These are phyloP conservation scores for Brachionus calyciflorus DNA, from an alignment of 1,140 invertebrate species.

Conservation along the genomic window DNA sequence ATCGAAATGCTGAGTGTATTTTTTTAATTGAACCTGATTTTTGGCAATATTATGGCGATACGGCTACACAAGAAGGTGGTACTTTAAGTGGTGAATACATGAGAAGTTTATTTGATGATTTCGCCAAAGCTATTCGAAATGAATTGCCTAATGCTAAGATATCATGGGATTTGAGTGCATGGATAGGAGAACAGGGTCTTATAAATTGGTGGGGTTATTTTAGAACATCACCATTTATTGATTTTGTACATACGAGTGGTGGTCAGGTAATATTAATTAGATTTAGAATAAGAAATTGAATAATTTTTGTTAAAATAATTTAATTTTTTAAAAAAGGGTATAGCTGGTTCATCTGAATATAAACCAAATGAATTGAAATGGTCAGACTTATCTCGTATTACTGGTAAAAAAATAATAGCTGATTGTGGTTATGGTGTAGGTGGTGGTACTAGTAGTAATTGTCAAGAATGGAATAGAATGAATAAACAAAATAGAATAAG, in stretches of 20 bases:
- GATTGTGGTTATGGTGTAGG: not conserved
- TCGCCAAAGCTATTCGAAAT: not conserved
- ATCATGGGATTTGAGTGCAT: constrained; percentile 2
- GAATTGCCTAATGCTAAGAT: too few relatives aligned
- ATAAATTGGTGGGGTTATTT: not conserved
- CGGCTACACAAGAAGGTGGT: not conserved
- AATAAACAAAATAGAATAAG: not conserved
- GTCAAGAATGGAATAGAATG: not conserved
- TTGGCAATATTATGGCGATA: constrained; percentile 11
- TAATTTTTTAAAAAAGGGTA: too few relatives aligned
- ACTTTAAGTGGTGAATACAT: not conserved
- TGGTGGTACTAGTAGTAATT: not conserved
- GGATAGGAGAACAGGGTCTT: not conserved
- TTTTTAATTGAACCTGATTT: too few relatives aligned
- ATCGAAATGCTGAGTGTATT: not conserved
- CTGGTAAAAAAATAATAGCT: too few relatives aligned
- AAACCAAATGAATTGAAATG: not conserved
- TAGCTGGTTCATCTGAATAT: not conserved
- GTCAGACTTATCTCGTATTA: too few relatives aligned
- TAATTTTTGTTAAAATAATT: too few relatives aligned
- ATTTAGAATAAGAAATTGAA: too few relatives aligned
- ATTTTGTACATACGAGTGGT: constrained; percentile 21
- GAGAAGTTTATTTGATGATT: not conserved
- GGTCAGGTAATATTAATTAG: too few relatives aligned
- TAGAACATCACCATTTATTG: constrained; percentile 2